Conservation (phyloP, 2,797 vertebrate genomes). For the Champsocephalus esox region DNA sequence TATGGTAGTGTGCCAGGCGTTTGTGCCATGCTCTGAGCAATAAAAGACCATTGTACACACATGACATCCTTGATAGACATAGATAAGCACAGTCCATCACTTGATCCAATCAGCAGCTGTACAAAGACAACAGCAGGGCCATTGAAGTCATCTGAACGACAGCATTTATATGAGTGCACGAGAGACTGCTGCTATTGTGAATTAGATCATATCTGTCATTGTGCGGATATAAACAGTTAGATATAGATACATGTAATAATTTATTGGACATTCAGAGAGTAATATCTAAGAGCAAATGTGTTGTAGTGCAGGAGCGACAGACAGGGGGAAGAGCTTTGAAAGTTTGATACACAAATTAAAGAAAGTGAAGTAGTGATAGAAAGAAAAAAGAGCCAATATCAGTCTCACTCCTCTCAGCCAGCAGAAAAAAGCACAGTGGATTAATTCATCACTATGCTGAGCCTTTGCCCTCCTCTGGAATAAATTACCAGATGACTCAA, state of each 20-base stretch:
- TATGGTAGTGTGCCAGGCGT: slow-evolving; percentile 25
- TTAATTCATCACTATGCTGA: slow-evolving; percentile 82
- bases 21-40: slow-evolving; percentile 54
- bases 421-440: slow-evolving; percentile 81
- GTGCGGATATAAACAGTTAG: slow-evolving; percentile 5
- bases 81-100: slow-evolving; percentile 64
- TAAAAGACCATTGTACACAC: slow-evolving; percentile 63
- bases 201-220: slow-evolving; percentile 22
- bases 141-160: slow-evolving; percentile 39
- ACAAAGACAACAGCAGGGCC: slow-evolving; percentile 59
- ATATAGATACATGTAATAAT: slow-evolving; percentile 8
- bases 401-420: slow-evolving; percentile 62
- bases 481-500: slow-evolving; percentile 82
- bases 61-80: slow-evolving; percentile 62
- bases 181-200: slow-evolving; percentile 41
- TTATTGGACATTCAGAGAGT: background rate
- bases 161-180: slow-evolving; percentile 28
- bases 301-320: slow-evolving; percentile 1
- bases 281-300: slow-evolving; percentile 12
- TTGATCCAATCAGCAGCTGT: slow-evolving; percentile 68
- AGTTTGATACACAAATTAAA: slow-evolving; percentile 45
- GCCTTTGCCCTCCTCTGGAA: slow-evolving; percentile 81
- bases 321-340: background rate
- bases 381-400: slow-evolving; percentile 62
- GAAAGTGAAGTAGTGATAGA: slow-evolving; percentile 33